A percentile compares a stretch with the other conserved stretches of the same genome.
phyloP scores from a whole-genome alignment of 1,140 invertebrate species.

The Copidosoma floridanum region DNA sequence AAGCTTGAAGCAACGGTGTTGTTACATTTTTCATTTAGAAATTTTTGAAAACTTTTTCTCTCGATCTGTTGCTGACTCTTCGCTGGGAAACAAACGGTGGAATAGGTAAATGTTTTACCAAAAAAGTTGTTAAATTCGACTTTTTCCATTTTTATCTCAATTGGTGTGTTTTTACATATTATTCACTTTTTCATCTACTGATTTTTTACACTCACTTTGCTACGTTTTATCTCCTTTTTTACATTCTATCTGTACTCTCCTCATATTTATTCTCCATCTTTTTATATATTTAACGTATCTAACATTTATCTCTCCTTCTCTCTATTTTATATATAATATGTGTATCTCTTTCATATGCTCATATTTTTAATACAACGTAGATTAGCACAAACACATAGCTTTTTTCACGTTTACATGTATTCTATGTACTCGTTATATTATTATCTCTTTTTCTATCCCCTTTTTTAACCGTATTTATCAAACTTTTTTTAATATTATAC shows the following conservation, averaged over 20 bases:
- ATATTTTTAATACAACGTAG: slow-evolving; percentile 10
- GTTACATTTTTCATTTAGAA: not conserved
- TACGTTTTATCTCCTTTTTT: slow-evolving; percentile 29
- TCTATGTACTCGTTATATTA: slow-evolving; percentile 10
- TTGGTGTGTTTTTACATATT: not conserved
- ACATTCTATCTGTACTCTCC: slow-evolving; percentile 25
- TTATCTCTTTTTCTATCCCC: slow-evolving; percentile 4
- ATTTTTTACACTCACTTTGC: slow-evolving; percentile 6
- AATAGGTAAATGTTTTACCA: slow-evolving; percentile 12
- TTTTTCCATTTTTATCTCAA: slow-evolving; percentile 1
- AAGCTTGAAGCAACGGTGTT: slow-evolving; percentile 15
- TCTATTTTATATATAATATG: slow-evolving; percentile 9
- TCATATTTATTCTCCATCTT: slow-evolving; percentile 30
- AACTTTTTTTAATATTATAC: not conserved
- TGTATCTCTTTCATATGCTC: slow-evolving; percentile 6
- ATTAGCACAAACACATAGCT: slow-evolving; percentile 21
- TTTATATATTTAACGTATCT: slow-evolving; percentile 14
- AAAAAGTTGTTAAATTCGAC: slow-evolving; percentile 1
- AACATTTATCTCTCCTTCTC: slow-evolving; percentile 24
- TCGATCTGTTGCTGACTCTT: slow-evolving; percentile 9
- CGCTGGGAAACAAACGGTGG: not conserved
- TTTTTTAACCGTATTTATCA: slow-evolving; percentile 18
- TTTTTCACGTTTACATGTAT: slow-evolving; percentile 11
- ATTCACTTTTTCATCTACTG: not conserved
- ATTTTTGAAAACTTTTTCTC: not conserved